These are phyloP conservation scores for Halocynthia roretzi DNA, from an alignment of 23 tunicate species.

Conservation along the genomic window DNA sequence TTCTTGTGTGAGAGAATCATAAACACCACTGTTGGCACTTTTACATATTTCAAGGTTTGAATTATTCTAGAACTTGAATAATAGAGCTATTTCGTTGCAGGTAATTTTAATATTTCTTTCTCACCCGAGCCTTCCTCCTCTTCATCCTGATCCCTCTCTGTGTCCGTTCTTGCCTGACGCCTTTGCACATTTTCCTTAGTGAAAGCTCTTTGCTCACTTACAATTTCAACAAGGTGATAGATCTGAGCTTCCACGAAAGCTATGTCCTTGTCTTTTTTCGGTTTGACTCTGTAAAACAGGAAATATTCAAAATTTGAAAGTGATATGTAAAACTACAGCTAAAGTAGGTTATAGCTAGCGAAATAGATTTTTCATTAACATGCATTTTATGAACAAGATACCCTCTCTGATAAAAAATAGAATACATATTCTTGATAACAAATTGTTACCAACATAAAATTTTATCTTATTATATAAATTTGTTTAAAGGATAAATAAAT, in stretches of 20 bases:
- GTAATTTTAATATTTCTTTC: background rate
- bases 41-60: background rate
- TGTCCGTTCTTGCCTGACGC: slow-evolving; percentile 90
- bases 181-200: slow-evolving; percentile 92
- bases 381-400: too few relatives aligned
- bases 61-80: background rate
- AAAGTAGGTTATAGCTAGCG: too few relatives aligned
- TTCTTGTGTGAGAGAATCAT: background rate
- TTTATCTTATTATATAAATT: too few relatives aligned
- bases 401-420: too few relatives aligned
- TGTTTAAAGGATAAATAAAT: too few relatives aligned
- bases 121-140: slow-evolving; percentile 73
- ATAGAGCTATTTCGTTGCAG: background rate
- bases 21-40: background rate
- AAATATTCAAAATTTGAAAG: too few relatives aligned
- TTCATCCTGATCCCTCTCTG: slow-evolving; percentile 85
- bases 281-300: slow-evolving; percentile 24
- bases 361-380: too few relatives aligned
- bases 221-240: slow-evolving; percentile 73
- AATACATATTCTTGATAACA: too few relatives aligned
- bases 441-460: too few relatives aligned
- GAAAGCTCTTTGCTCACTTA: slow-evolving; percentile 83
- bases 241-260: slow-evolving; percentile 87
- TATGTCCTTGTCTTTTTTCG: slow-evolving; percentile 31
- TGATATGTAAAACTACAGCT: too few relatives aligned